Evolutionary conservation across 2,797 vertebrate genomes (phyloP).

Genomic region (Myotis daubentonii): DNA sequence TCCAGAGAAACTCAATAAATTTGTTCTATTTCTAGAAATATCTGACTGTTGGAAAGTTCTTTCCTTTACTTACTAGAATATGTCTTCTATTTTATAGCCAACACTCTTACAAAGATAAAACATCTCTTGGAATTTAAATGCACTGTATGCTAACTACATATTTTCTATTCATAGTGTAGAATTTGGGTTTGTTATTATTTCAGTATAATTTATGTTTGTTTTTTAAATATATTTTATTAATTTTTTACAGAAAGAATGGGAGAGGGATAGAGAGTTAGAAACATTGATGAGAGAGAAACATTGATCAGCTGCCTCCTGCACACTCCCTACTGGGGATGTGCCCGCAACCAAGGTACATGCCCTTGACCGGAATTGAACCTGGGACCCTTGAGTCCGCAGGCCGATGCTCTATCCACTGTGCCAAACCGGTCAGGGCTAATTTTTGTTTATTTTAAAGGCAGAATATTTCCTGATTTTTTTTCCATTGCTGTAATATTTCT

Average conservation of each 20-base stretch:
- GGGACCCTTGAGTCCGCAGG: too few relatives aligned
- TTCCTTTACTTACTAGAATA: not conserved
- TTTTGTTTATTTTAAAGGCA: conserved; percentile 31
- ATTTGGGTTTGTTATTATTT: conserved; percentile 8
- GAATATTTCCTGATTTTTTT: conserved; percentile 39
- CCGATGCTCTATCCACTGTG: too few relatives aligned
- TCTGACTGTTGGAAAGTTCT: not conserved
- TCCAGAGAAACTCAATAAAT: not conserved
- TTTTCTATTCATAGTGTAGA: not conserved
- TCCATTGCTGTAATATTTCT: conserved; percentile 3
- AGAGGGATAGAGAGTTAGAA: too few relatives aligned
- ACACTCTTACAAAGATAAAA: not conserved
- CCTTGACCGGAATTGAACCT: too few relatives aligned
- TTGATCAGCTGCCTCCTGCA: too few relatives aligned
- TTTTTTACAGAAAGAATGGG: too few relatives aligned
- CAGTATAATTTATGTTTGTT: not conserved
- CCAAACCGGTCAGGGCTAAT: too few relatives aligned
- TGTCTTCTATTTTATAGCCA: not conserved
- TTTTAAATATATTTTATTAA: not conserved
- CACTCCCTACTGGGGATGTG: too few relatives aligned
- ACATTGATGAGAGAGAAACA: too few relatives aligned
- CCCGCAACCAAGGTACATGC: too few relatives aligned
- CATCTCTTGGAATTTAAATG: conserved; percentile 23
- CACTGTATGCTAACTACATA: not conserved
- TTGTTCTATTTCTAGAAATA: conserved; percentile 36